phyloP scores from a whole-genome alignment of 2,888 invertebrate genomes.

The Phorcus lineatus region DNA sequence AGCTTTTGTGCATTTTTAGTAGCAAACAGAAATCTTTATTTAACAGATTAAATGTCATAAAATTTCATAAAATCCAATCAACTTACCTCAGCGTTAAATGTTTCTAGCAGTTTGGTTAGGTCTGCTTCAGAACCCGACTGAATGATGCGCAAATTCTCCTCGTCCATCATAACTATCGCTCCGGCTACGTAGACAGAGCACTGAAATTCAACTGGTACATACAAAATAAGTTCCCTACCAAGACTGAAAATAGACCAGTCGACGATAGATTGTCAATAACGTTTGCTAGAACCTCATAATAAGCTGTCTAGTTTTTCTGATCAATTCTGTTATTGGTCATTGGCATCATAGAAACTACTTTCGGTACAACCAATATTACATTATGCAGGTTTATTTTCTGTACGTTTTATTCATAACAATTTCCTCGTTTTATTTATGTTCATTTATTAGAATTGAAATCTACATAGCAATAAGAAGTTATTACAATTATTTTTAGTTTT shows the following conservation, averaged over 20 bases:
- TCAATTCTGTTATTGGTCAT: conserved; percentile 15
- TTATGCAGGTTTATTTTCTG: no score
- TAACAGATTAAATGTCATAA: neutral
- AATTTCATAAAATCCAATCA: neutral
- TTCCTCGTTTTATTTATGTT: no score
- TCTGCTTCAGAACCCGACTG: conserved; percentile 45
- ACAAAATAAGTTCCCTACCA: neutral
- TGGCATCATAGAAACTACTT: neutral
- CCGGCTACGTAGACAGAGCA: neutral
- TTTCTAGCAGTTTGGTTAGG: conserved; percentile 49
- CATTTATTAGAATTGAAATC: no score
- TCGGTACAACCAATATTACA: neutral
- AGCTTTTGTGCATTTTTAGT: neutral
- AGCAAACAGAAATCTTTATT: neutral
- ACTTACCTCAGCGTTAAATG: conserved; percentile 76
- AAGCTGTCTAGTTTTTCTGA: conserved; percentile 13
- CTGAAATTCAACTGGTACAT: neutral
- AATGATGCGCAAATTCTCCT: conserved; percentile 80
- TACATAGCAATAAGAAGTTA: no score
- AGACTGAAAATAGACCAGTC: conserved; percentile 5
- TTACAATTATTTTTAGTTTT: no score
- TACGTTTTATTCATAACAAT: no score
- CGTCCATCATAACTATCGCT: conserved; percentile 30
- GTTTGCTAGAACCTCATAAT: conserved; percentile 10
- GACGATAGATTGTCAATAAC: conserved; percentile 10